These are phyloP conservation scores for Hyperoodon ampullatus DNA, from an alignment of 2,113 vertebrate species.

Conservation along the genomic window DNA sequence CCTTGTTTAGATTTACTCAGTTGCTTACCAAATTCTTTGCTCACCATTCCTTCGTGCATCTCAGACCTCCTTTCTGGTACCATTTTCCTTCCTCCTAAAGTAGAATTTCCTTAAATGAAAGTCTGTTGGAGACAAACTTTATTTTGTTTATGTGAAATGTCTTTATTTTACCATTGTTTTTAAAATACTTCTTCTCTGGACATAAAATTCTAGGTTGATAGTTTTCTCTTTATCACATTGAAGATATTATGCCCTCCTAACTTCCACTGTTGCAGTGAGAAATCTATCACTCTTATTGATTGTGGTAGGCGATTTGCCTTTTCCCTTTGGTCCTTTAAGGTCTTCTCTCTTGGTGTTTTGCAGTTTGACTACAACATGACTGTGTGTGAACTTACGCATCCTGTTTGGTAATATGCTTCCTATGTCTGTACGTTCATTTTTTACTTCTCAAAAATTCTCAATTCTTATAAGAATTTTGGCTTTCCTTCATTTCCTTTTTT, in stretches of 20 bases:
- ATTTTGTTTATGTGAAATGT: constrained; percentile 9
- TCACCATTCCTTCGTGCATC: constrained; percentile 9
- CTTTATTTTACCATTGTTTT: constrained; percentile 4
- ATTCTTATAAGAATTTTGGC: constrained; percentile 38
- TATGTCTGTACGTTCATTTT: not conserved
- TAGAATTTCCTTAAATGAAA: constrained; percentile 56
- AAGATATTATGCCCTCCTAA: not conserved
- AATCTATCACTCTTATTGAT: not conserved
- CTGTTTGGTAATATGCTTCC: constrained; percentile 14
- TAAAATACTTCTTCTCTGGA: constrained; percentile 19
- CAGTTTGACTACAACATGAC: not conserved
- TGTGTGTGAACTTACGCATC: constrained; percentile 4
- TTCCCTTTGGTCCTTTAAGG: not conserved
- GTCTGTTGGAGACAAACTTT: constrained; percentile 33
- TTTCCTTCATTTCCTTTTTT: constrained; percentile 6
- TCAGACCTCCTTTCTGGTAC: constrained; percentile 40
- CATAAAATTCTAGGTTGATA: constrained; percentile 32
- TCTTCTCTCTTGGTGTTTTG: not conserved
- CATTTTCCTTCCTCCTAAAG: constrained; percentile 48
- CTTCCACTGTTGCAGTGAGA: not conserved
- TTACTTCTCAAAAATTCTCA: constrained; percentile 23
- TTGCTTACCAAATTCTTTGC: constrained; percentile 24
- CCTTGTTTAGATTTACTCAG: constrained; percentile 31
- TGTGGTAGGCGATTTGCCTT: not conserved
- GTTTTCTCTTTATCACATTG: constrained; percentile 3